phyloP scores from a whole-genome alignment of 2,113 vertebrate species.

The Platysteira castanea region DNA sequence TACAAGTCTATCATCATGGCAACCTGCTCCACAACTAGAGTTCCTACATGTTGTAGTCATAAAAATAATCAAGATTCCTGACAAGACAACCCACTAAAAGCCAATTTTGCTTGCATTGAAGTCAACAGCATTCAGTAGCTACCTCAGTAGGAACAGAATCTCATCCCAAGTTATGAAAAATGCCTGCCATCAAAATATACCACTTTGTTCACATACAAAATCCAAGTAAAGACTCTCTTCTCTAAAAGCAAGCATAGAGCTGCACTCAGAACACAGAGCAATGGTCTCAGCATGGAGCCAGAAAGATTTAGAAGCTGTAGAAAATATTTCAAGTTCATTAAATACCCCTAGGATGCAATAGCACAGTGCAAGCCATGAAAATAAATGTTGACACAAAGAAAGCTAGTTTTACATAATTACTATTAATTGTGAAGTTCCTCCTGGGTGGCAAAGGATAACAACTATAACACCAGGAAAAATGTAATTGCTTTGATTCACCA shows the following conservation, averaged over 20 bases:
- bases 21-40: neutral
- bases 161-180: neutral
- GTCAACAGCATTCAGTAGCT: neutral
- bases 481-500: conserved; percentile 1
- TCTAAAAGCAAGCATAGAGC: neutral
- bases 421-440: conserved; percentile 19
- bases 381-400: conserved; percentile 4
- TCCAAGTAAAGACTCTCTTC: neutral
- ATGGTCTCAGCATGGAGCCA: neutral
- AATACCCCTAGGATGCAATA: neutral
- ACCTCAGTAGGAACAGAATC: neutral
- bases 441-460: conserved; percentile 7
- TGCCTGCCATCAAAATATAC: neutral
- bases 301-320: neutral
- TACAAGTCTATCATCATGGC: neutral
- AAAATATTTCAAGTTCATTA: conserved; percentile 29
- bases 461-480: neutral
- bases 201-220: neutral
- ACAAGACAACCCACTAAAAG: neutral
- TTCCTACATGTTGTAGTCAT: neutral
- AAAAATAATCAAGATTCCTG: neutral
- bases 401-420: neutral
- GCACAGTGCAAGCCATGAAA: neutral
- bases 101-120: neutral
- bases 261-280: neutral